Evolutionary conservation across 2,888 invertebrate genomes (phyloP), one percentile per base, ranked within the genome.

Genomic region (Plebejus argus): DNA sequence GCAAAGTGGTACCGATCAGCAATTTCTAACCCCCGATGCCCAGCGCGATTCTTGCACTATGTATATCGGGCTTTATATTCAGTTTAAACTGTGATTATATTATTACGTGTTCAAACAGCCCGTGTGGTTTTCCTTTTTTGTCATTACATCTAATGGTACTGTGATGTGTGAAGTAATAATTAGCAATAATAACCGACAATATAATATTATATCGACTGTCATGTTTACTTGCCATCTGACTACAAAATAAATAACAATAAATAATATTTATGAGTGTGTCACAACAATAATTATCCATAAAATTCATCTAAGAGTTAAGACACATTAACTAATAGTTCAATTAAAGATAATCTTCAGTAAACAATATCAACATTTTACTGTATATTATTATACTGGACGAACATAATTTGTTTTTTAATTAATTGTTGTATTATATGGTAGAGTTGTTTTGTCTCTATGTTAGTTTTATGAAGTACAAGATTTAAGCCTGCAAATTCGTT

Each of bases 211-310:
- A 28, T 28, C 28, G 28, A 28, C 28, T 28, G 2, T 28, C 2
- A 2, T 28, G 23, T 23, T 66, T 6, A 66, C 66, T 66, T 18
- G 15, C 5, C 28, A 28, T 28, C 15, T 15, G 66, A 33, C 66
- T 66, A 33, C 33, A 18, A 33, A 66, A 66, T 66, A 66, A 66
- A 33, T 66, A 66, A 66, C 28, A 33, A 66, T 66, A 66, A 66
- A 33, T 66, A 66, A 33, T 66, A 15, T 15, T 33, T 6, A 66
- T 66, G 28, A 66, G 18, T 66, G 66, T 66, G 66, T 66, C 28
- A 66, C 15, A 66, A 18, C 18, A 66, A 66, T 28, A 66, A 66
- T 28, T 18, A 12, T 33, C 10, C 28, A 66, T 66, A 28, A 33
- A 66, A 66, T 66, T 28, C 3, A 15, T 23, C 23, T 20, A 61